Evolutionary conservation across 2,113 vertebrate genomes (phyloP).

Genomic region (Sigmodon hispidus): DNA sequence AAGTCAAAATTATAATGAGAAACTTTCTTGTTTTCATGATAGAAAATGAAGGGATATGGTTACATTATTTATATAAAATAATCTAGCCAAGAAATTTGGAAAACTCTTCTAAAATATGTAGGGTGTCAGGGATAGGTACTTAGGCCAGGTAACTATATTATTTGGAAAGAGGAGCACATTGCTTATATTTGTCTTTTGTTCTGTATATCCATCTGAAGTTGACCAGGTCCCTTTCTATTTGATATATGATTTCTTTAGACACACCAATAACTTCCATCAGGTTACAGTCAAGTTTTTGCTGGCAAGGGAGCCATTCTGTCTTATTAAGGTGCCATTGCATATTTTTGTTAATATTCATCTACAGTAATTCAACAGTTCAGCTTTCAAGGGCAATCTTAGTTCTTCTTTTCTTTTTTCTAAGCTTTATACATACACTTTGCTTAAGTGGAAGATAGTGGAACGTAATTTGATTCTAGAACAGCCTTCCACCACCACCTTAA

Average conservation of each 20-base stretch:
- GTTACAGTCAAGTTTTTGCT: slow-evolving; percentile 36
- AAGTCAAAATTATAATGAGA: slow-evolving; percentile 5
- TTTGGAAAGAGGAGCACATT: slow-evolving; percentile 4
- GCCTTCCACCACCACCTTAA: not conserved
- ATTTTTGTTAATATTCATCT: slow-evolving; percentile 60
- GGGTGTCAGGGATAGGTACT: not conserved
- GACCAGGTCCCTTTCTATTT: not conserved
- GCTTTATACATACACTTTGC: slow-evolving; percentile 30
- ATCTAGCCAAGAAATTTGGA: slow-evolving; percentile 18
- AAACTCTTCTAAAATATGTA: slow-evolving; percentile 7
- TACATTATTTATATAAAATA: slow-evolving; percentile 30
- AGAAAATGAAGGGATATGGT: slow-evolving; percentile 13
- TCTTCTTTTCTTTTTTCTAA: slow-evolving; percentile 31
- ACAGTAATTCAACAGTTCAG: slow-evolving; percentile 56
- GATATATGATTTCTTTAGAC: slow-evolving; percentile 47
- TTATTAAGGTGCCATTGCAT: slow-evolving; percentile 58
- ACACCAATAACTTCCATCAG: slow-evolving; percentile 44
- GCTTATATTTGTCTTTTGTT: not conserved
- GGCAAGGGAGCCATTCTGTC: slow-evolving; percentile 53
- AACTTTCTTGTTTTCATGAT: slow-evolving; percentile 2
- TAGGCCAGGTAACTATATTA: not conserved
- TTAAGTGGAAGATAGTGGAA: slow-evolving; percentile 28
- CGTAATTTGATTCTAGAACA: slow-evolving; percentile 41
- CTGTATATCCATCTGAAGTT: not conserved
- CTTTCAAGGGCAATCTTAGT: slow-evolving; percentile 41